Percentiles rank a stretch among this genome's conserved stretches.
Evolutionary conservation across 2,888 invertebrate species (phyloP).

Genomic region (Ceraclea dissimilis): DNA sequence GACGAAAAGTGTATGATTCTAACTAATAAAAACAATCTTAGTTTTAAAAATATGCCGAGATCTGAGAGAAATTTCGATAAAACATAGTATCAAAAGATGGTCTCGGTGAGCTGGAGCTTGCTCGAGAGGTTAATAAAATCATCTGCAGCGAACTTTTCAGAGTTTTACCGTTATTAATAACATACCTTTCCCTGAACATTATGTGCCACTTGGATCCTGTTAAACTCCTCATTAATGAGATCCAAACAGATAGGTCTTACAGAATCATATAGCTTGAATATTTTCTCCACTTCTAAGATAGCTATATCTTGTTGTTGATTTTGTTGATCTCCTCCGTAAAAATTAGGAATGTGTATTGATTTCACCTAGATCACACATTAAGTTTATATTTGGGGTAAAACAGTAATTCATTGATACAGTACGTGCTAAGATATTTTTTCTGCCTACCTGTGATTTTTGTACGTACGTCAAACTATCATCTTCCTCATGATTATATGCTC

Average conservation of each 20-base stretch:
- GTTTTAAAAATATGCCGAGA: too few species aligned
- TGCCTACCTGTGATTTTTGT: constrained; percentile 1
- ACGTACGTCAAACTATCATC: neutral
- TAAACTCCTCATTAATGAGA: neutral
- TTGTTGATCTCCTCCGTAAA: neutral
- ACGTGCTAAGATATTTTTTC: too few species aligned
- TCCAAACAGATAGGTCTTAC: neutral
- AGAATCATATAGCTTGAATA: neutral
- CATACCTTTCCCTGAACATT: neutral
- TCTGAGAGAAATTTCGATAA: too few species aligned
- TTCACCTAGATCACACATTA: neutral
- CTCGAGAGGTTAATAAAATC: too few species aligned
- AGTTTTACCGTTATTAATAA: too few species aligned
- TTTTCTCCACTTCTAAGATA: neutral
- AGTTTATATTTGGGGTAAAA: too few species aligned
- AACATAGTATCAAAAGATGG: too few species aligned
- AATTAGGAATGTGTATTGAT: neutral
- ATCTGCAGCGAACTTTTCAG: too few species aligned
- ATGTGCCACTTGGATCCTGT: neutral
- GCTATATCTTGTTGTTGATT: neutral
- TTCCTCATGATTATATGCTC: neutral
- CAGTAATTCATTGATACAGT: too few species aligned
- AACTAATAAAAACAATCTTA: too few species aligned
- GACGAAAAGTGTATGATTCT: too few species aligned
- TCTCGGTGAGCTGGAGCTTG: too few species aligned